Conservation (phyloP, 2,113 vertebrate genomes). For the Alethe diademata region DNA sequence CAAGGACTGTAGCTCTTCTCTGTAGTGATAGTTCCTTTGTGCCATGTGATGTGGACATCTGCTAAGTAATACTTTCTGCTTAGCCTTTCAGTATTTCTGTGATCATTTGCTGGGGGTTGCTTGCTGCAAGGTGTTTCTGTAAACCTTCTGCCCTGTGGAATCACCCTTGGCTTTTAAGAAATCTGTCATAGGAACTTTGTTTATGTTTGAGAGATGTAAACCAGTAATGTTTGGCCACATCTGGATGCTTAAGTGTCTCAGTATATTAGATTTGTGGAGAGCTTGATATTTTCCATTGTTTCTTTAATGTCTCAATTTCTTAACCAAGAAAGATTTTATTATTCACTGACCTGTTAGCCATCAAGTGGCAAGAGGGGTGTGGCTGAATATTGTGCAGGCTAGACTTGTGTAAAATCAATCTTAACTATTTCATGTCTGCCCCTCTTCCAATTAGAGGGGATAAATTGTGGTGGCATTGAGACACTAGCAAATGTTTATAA, state of each 20-base stretch:
- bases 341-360: not conserved
- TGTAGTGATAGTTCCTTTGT: not conserved
- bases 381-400: not conserved
- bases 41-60: not conserved
- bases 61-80: not conserved
- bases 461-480: not conserved
- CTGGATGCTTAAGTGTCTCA: not conserved
- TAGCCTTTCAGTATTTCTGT: not conserved
- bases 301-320: not conserved
- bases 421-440: not conserved
- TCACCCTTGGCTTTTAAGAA: not conserved
- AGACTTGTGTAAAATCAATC: not conserved
- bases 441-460: not conserved
- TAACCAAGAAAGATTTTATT: not conserved
- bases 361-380: not conserved
- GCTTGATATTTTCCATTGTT: not conserved
- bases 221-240: not conserved
- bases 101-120: not conserved
- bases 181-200: not conserved
- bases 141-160: not conserved
- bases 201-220: not conserved
- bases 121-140: not conserved
- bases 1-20: not conserved
- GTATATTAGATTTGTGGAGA: not conserved
- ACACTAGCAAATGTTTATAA: not conserved